Base-by-base conservation (phyloP, 2,797 vertebrate species). In the Karalla daura region DNA sequence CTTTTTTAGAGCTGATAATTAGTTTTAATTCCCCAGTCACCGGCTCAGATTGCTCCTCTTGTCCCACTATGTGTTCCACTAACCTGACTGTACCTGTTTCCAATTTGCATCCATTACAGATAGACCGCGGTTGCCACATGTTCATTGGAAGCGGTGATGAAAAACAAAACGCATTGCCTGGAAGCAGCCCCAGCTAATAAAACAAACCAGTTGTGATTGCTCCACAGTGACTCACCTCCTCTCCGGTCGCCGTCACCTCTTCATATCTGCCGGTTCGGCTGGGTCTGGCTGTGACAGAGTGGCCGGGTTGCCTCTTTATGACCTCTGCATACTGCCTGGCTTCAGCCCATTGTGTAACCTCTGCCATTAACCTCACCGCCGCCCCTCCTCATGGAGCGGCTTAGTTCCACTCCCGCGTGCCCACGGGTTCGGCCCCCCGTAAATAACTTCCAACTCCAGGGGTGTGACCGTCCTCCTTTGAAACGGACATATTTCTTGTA, bases 341-440 rank as follows among this genome's bases (percentile, higher is more conserved):
- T 21, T 50, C 27, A 62, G 32, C 35, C 52, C 47, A 63, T 66
- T 86, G 76, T 83, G 30, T 70, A 69, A 59, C 70, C 60, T 82
- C 56, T 70, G 44, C 51, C 59, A 74, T 80, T 78, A 76, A 78
- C 79, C 66, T 68, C 67, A 68, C 0, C 50, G 36, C 45, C 20
- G 28, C 25, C 49, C 65, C 84, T 84, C 80, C 84, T 85, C 85
- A 80, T 78, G 85, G 86, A 88, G 66, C 81, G 54, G 50, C 46
- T 86, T 81, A 76, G 80, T 75, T 88, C 75, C 78, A 72, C 73
- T 64, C 59, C 37, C 36, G 55, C 68, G 77, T 61, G 61, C 67
- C 62, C 17, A 40, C 75, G 78, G 80, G 81, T 72, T 83, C 65
- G 82, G 23, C 49, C 40, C 54, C n/a, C 65, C 10, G 20, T 68